Evolutionary conservation across 2,888 invertebrate genomes (phyloP).

Genomic region (Andrena haemorrhoa): DNA sequence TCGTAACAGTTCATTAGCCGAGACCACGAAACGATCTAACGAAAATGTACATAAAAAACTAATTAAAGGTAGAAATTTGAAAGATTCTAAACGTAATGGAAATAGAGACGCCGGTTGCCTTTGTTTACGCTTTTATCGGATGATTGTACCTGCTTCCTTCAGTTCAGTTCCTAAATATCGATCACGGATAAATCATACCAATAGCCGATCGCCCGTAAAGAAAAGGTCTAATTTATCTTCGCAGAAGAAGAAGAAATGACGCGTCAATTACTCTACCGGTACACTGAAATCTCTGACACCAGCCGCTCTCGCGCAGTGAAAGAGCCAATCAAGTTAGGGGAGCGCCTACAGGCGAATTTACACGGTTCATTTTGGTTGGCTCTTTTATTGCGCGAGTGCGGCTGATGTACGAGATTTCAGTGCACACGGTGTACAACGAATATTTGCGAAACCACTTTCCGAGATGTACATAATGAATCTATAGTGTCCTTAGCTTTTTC

Average conservation of each 20-base stretch:
- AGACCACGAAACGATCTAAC: background rate
- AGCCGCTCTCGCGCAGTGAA: too few relatives aligned
- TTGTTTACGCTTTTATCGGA: slow-evolving; percentile 73
- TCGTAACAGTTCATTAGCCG: background rate
- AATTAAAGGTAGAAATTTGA: background rate
- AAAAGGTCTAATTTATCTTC: slow-evolving; percentile 20
- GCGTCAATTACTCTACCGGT: background rate
- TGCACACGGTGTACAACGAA: too few relatives aligned
- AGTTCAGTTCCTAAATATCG: slow-evolving; percentile 37
- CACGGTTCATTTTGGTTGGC: too few relatives aligned
- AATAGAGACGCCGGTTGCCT: slow-evolving; percentile 65
- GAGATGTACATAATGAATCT: slow-evolving; percentile 19
- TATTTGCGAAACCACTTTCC: too few relatives aligned
- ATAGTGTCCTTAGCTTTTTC: background rate
- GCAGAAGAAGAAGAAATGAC: slow-evolving; percentile 55
- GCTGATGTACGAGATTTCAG: too few relatives aligned
- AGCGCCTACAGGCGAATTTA: too few relatives aligned
- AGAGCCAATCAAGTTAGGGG: too few relatives aligned
- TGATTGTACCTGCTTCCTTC: slow-evolving; percentile 55
- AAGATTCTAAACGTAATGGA: background rate
- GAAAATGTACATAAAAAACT: background rate
- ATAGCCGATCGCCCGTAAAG: slow-evolving; percentile 7
- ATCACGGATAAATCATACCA: slow-evolving; percentile 20
- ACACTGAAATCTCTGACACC: background rate
- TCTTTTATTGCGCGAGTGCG: too few relatives aligned